Base-by-base conservation (phyloP, 2,888 invertebrate genomes). In the Rotaria macrura region DNA sequence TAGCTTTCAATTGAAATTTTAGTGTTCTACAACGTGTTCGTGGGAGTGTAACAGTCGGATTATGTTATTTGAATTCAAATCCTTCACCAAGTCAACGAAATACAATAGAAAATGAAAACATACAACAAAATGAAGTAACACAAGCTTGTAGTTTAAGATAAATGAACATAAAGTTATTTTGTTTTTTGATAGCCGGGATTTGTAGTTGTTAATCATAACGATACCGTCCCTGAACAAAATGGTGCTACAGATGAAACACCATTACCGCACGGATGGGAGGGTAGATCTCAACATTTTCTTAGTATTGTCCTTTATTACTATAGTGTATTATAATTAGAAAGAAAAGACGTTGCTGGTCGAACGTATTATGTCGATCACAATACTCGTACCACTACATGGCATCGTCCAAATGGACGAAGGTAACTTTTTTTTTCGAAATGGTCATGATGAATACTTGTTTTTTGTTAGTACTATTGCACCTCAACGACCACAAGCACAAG, bases 301-400 rank as follows among this genome's bases (percentile, higher is more conserved):
- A 20, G 34, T 6, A 1, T 20, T 65, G 14, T 65, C 14, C 5
- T 34, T 65, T 17, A 65, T 65, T 34, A 65, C 34, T 65, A 20
- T 20, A 34, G 17, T 0, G 10, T 34, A 14, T 12, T 34, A 5
- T 38, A 20, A 14, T 17, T 65, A 65, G 79, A 43, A 43, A 34
- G 79, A 43, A 43, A 79, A 43, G 79, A 79, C 43, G 79, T 2
- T 25, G 1, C 9, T 43, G 43, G 43, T 40, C 79, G 79, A 10
- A 79, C 79, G 25, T 79, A 79, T n/a, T 79, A 79, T 40, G 79
- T 79, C n/a, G 79, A 79, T 79, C 79, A 79, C n/a, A 79, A 40
- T 43, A 25, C 25, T 23, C 40, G 79, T 40, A 43, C n/a, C 23
- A 79, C 79, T n/a, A 40, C 20, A 1, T 79, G 79, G 79, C 20